Base-by-base conservation (phyloP, 2,888 invertebrate species). In the Conchocele bisecta region DNA sequence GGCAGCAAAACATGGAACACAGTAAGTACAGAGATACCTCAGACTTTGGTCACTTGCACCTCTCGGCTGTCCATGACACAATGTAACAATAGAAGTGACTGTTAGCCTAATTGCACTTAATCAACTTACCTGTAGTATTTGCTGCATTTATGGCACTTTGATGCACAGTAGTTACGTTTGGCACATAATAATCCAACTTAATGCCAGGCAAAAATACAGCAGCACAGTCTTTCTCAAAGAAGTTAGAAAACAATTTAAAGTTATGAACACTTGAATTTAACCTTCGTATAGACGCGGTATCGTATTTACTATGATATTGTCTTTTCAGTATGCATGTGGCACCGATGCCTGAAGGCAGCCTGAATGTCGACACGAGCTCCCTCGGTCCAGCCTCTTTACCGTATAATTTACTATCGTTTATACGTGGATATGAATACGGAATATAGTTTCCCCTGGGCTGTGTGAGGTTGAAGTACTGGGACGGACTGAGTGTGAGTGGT, bases 401-500 rank as follows among this genome's bases (percentile, higher is more conserved):
- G n/a, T n/a, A n/a, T n/a, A n/a, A n/a, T n/a, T n/a, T n/a, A n/a
- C n/a, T n/a, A n/a, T n/a, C n/a, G n/a, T n/a, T n/a, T n/a, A n/a
- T n/a, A 46, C 11, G 28, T 28, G 9, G 9, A 29, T 6, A 31
- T 22, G 42, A 26, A 68, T 84, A 89, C 6, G 90, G 89, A 5
- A 92, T 83, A 24, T 89, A 89, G 78, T 91, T 91, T 11, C 91
- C 92, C 4, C 83, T 66, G 0, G 91, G 91, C 48, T 87, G 88
- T 0, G 91, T 91, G 56, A 90, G 87, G 72, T 92, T 91, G 78
- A 88, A 91, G 82, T 91, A 91, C 85, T 91, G 90, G 26, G 90
- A 81, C 1, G 92, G 89, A 29, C 89, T 89, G 20, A 90, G 77
- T 15, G 78, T 81, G 24, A 89, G 70, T n/a, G 86, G 83, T 11